Percentiles rank a stretch among this genome's conserved stretches.
phyloP scores from a whole-genome alignment of 2,113 vertebrate genomes.

The Varanus komodoensis region DNA sequence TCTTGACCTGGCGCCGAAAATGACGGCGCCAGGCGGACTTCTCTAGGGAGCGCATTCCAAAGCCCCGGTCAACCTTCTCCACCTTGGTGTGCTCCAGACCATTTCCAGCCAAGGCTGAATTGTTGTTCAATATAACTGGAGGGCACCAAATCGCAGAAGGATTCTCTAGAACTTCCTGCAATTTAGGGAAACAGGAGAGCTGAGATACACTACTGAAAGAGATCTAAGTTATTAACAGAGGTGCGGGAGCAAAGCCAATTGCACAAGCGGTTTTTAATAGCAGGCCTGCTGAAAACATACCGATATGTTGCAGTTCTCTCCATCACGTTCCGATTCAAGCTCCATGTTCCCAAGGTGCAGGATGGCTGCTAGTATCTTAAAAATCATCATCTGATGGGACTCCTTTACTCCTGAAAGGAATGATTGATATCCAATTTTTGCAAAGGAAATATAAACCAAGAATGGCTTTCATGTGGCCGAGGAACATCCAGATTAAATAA shows the following conservation, averaged over 20 bases:
- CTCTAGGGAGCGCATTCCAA: no score
- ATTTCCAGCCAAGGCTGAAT: background rate
- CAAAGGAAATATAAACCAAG: background rate
- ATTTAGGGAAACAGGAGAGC: background rate
- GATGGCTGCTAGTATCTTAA: slow-evolving; percentile 90
- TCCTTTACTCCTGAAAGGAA: slow-evolving; percentile 87
- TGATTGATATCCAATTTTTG: slow-evolving; percentile 37
- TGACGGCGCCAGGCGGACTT: no score
- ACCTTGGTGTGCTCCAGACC: background rate
- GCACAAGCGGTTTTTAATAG: background rate
- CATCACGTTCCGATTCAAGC: slow-evolving; percentile 81
- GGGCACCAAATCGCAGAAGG: background rate
- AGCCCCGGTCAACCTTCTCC: background rate
- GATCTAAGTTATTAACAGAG: rapidly evolving
- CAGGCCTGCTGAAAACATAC: slow-evolving; percentile 71
- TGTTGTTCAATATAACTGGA: background rate
- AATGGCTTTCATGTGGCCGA: background rate
- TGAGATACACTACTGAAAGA: background rate
- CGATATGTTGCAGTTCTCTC: slow-evolving; percentile 84
- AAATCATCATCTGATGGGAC: slow-evolving; percentile 87
- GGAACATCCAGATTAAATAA: background rate
- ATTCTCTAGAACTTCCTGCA: background rate
- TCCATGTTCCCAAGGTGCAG: slow-evolving; percentile 92
- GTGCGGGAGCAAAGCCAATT: background rate
- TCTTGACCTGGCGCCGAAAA: no score